Evolutionary conservation across 2,888 invertebrate species (phyloP).

Genomic region (Sceliomorpha sp.): DNA sequence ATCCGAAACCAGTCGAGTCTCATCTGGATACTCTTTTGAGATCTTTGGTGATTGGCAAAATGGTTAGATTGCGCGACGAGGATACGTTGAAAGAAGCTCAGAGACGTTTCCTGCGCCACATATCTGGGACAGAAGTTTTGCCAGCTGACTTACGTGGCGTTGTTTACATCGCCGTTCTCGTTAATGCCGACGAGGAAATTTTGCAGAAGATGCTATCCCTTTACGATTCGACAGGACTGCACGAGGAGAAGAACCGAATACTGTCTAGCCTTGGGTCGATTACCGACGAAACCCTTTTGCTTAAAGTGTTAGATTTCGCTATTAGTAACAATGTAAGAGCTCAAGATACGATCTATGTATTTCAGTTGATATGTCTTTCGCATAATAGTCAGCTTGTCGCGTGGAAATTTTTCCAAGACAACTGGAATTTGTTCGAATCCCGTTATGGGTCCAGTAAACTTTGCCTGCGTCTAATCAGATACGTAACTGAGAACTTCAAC

Average conservation of each 20-base stretch:
- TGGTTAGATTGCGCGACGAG: slow-evolving; percentile 91
- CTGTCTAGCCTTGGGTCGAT: slow-evolving; percentile 91
- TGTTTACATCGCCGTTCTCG: slow-evolving; percentile 92
- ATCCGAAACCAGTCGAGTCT: slow-evolving; percentile 89
- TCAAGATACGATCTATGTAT: slow-evolving; percentile 94
- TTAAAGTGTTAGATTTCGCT: slow-evolving; percentile 90
- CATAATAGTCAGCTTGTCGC: slow-evolving; percentile 91
- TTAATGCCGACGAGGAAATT: slow-evolving; percentile 85
- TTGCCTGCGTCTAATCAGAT: slow-evolving; percentile 90
- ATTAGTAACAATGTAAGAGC: slow-evolving; percentile 94
- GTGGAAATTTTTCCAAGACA: slow-evolving; percentile 94
- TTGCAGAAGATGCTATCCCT: slow-evolving; percentile 90
- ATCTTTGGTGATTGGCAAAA: slow-evolving; percentile 89
- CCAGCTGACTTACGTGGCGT: slow-evolving; percentile 93
- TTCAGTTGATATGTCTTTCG: slow-evolving; percentile 91
- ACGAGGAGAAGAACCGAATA: slow-evolving; percentile 96
- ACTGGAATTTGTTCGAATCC: slow-evolving; percentile 88
- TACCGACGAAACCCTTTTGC: slow-evolving; percentile 85
- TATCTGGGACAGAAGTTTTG: slow-evolving; percentile 83
- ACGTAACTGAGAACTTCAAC: slow-evolving; percentile 93
- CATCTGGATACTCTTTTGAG: slow-evolving; percentile 93
- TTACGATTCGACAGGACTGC: slow-evolving; percentile 91
- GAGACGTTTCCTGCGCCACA: slow-evolving; percentile 86
- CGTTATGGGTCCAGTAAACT: slow-evolving; percentile 93
- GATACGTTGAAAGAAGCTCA: slow-evolving; percentile 89